Percentiles rank a stretch among this genome's conserved stretches.
These are phyloP conservation scores for Pandemis heparana DNA, from an alignment of 2,888 invertebrate genomes.

Conservation along the genomic window DNA sequence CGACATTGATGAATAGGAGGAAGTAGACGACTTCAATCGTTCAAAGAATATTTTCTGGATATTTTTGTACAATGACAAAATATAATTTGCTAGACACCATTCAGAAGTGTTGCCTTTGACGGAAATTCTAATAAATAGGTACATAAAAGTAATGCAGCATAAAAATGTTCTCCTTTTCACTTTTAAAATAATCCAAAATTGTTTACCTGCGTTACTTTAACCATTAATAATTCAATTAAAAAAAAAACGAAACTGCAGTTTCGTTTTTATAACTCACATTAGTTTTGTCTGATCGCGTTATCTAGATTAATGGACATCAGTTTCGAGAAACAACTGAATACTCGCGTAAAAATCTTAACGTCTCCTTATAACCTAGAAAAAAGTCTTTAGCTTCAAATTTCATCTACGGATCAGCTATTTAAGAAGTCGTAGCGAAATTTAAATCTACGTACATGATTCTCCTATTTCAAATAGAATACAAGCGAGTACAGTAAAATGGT, in stretches of 20 bases:
- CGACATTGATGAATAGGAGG: constrained; percentile 66
- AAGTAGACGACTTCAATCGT: constrained; percentile 61
- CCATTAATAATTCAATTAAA: too few relatives aligned
- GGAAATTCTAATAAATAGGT: background rate
- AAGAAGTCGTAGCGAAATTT: constrained; percentile 6
- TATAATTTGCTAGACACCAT: constrained; percentile 6
- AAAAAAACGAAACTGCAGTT: too few relatives aligned
- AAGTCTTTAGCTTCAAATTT: background rate
- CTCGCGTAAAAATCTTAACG: background rate
- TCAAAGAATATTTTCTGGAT: background rate
- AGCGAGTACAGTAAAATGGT: constrained; percentile 32
- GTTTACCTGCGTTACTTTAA: background rate
- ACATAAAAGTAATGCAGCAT: background rate
- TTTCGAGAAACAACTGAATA: background rate
- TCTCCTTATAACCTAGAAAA: constrained; percentile 3
- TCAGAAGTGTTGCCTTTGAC: background rate
- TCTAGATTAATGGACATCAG: background rate
- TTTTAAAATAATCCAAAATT: background rate
- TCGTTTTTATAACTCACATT: background rate
- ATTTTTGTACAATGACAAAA: constrained; percentile 20
- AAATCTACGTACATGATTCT: constrained; percentile 26
- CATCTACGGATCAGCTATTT: background rate
- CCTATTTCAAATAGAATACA: constrained; percentile 29
- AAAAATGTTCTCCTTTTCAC: background rate
- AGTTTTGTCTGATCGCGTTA: background rate